Evolutionary conservation across 2,888 invertebrate genomes (phyloP).

Genomic region (Molorchus minor): DNA sequence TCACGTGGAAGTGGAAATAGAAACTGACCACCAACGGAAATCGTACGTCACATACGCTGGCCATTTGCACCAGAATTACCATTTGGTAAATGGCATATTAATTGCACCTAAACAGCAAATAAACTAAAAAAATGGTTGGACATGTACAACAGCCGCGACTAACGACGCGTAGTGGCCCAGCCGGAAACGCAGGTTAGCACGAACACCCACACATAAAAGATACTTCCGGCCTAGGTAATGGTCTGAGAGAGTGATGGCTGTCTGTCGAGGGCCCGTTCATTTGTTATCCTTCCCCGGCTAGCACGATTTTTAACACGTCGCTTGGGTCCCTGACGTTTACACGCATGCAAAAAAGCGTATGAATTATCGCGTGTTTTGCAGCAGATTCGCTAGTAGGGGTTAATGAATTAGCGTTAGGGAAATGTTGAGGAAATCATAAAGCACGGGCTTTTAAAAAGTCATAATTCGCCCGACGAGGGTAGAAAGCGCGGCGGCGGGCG

Average conservation of each 20-base stretch:
- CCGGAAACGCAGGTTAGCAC: slow-evolving; percentile 62
- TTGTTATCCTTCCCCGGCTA: slow-evolving; percentile 42
- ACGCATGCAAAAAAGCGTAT: slow-evolving; percentile 24
- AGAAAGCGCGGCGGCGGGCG: too few species aligned
- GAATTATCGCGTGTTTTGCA: slow-evolving; percentile 22
- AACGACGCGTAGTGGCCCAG: slow-evolving; percentile 47
- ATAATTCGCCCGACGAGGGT: too few species aligned
- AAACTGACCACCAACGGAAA: too few species aligned
- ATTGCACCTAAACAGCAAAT: slow-evolving; percentile 56
- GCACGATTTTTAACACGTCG: slow-evolving; percentile 41
- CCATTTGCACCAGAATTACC: neutral
- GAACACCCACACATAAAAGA: slow-evolving; percentile 62
- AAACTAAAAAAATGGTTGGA: slow-evolving; percentile 46
- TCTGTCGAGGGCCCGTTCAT: slow-evolving; percentile 51
- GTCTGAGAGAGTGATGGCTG: slow-evolving; percentile 59
- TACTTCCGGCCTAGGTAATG: slow-evolving; percentile 61
- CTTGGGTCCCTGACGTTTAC: slow-evolving; percentile 22
- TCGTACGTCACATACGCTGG: too few species aligned
- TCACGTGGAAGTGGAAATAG: too few species aligned
- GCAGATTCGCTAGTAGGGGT: slow-evolving; percentile 14
- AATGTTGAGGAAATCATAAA: slow-evolving; percentile 22
- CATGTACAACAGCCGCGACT: slow-evolving; percentile 44
- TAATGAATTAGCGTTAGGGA: slow-evolving; percentile 24
- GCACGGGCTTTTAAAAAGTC: neutral
- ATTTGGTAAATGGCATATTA: slow-evolving; percentile 53